A percentile compares a stretch with the other conserved stretches of the same genome.
Conservation (phyloP, 2,888 invertebrate species). For the Gymnocheta viridis region DNA sequence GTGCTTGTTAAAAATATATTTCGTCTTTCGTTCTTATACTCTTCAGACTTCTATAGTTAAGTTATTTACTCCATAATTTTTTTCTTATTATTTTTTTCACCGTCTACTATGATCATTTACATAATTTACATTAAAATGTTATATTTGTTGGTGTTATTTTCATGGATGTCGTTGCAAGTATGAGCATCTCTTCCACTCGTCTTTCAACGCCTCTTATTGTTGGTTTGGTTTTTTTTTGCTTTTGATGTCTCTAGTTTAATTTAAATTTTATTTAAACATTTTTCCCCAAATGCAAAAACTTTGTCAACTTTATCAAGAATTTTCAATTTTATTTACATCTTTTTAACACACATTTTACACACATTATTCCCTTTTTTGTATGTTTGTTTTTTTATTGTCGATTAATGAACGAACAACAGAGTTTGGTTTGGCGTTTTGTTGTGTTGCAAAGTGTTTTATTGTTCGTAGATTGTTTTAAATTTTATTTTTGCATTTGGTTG, state of each 20-base stretch:
- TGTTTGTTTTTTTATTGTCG: not conserved
- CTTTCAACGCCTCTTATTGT: constrained; percentile 11
- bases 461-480: constrained; percentile 60
- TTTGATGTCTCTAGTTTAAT: constrained; percentile 40
- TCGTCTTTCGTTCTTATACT: constrained; percentile 22
- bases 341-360: not conserved
- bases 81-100: constrained; percentile 36
- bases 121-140: constrained; percentile 78
- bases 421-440: constrained; percentile 38
- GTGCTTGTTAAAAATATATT: constrained; percentile 26
- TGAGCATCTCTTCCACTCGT: constrained; percentile 67
- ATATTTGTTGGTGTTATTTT: constrained; percentile 71
- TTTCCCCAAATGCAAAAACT: constrained; percentile 21
- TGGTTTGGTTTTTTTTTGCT: not conserved
- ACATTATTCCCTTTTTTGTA: not conserved
- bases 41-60: constrained; percentile 37
- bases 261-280: constrained; percentile 35
- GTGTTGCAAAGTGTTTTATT: constrained; percentile 64
- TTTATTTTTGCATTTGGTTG: constrained; percentile 40
- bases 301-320: constrained; percentile 33
- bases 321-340: constrained; percentile 28
- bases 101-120: constrained; percentile 80
- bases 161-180: constrained; percentile 73
- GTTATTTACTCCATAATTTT: constrained; percentile 6
- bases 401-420: constrained; percentile 47